These are phyloP conservation scores for Diplogasteroides magnus DNA, from an alignment of 1,140 invertebrate species.

Conservation along the genomic window DNA sequence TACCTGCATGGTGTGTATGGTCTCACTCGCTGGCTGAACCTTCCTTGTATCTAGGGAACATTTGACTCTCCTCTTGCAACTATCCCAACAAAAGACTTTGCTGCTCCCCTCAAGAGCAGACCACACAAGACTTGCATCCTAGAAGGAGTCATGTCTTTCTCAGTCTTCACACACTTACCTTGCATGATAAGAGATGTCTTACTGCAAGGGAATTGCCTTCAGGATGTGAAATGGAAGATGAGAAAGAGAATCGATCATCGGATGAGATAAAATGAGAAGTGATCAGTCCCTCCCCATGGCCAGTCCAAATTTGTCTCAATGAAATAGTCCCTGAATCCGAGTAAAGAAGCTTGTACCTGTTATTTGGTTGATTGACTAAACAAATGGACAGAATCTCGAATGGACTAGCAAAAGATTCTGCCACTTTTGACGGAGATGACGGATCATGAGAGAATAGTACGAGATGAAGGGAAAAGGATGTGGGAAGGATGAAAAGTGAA, in stretches of 20 bases:
- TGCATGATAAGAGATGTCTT: neutral
- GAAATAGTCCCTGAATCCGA: too few relatives aligned
- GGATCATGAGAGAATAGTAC: conserved; percentile 9
- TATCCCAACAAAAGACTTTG: neutral
- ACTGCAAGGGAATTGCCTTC: conserved; percentile 1
- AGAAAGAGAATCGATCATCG: conserved; percentile 30
- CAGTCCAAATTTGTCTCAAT: conserved; percentile 33
- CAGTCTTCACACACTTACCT: too few relatives aligned
- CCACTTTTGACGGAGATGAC: too few relatives aligned
- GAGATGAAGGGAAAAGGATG: neutral
- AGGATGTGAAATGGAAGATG: conserved; percentile 27
- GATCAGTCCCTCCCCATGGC: conserved; percentile 29
- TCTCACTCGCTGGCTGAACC: neutral
- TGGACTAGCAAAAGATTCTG: neutral
- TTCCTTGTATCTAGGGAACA: neutral
- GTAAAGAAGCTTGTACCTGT: too few relatives aligned
- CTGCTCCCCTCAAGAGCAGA: neutral
- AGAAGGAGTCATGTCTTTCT: neutral
- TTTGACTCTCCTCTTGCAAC: neutral
- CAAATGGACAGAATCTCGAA: neutral
- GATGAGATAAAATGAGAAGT: conserved; percentile 24
- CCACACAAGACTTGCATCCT: neutral
- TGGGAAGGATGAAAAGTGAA: neutral
- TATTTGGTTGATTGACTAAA: neutral
- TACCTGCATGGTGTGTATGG: neutral